A percentile compares a stretch with the other conserved stretches of the same genome.
Evolutionary conservation across 2,797 vertebrate species (phyloP).

Genomic region (Falco novaeseelandiae): DNA sequence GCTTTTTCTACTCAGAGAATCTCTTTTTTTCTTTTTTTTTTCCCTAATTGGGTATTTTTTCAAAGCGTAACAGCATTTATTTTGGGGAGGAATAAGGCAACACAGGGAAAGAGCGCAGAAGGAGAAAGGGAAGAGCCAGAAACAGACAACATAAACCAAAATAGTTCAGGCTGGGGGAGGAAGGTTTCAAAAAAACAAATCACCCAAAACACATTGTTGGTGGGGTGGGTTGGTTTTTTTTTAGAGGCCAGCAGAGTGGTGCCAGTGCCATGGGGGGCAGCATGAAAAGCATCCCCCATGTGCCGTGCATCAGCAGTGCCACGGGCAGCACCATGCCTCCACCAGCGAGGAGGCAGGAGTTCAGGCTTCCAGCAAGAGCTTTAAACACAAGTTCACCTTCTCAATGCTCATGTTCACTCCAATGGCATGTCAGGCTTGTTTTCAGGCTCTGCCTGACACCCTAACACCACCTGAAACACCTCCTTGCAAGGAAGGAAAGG

Average conservation of each 20-base stretch:
- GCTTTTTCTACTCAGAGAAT: slow-evolving; percentile 33
- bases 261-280: background rate
- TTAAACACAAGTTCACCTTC: background rate
- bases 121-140: slow-evolving; percentile 61
- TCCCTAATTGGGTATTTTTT: slow-evolving; percentile 49
- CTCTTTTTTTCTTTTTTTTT: background rate
- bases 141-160: slow-evolving; percentile 51
- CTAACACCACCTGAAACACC: background rate
- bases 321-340: background rate
- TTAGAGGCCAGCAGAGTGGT: background rate
- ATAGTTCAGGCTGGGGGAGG: slow-evolving; percentile 61
- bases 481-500: background rate
- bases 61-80: slow-evolving; percentile 55
- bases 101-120: slow-evolving; percentile 35
- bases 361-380: background rate
- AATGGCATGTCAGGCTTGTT: background rate
- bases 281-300: background rate
- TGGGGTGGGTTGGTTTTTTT: background rate
- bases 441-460: background rate
- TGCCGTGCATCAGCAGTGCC: fast-evolving
- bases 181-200: slow-evolving; percentile 21
- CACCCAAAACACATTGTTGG: background rate
- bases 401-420: background rate
- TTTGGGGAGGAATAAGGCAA: slow-evolving; percentile 47
- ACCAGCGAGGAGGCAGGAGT: background rate